Conservation (phyloP, 2,797 vertebrate species). For the Monodelphis domestica region DNA sequence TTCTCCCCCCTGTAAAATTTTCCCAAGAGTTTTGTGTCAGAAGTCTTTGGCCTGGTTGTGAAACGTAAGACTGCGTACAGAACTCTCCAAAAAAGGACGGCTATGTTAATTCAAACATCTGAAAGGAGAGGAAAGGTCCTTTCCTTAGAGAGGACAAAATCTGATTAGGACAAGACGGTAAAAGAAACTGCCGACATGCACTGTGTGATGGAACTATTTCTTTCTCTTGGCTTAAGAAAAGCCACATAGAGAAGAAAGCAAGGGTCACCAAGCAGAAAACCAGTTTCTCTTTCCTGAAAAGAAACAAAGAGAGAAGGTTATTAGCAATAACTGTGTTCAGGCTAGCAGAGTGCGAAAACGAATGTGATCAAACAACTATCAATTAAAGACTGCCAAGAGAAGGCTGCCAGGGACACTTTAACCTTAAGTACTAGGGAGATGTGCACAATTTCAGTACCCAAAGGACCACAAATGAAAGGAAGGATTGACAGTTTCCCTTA, state of each 20-base stretch:
- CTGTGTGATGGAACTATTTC: conserved; percentile 43
- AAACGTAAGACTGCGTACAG: background rate
- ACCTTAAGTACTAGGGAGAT: conserved; percentile 16
- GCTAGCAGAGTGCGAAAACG: conserved; percentile 43
- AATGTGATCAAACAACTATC: conserved; percentile 19
- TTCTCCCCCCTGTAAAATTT: conserved; percentile 18
- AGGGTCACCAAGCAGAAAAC: conserved; percentile 27
- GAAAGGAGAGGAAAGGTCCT: background rate
- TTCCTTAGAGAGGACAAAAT: conserved; percentile 21
- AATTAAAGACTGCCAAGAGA: conserved; percentile 30
- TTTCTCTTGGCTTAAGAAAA: conserved; percentile 57
- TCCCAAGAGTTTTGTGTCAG: conserved; percentile 26
- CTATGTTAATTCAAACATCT: conserved; percentile 2
- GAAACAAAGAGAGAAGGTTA: conserved; percentile 47
- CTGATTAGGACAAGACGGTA: conserved; percentile 39
- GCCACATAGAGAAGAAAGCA: conserved; percentile 2
- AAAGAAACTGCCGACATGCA: conserved; percentile 36
- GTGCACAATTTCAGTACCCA: background rate
- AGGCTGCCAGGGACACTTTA: background rate
- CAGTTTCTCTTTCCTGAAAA: conserved; percentile 59
- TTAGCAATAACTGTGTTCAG: conserved; percentile 15
- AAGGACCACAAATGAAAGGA: background rate
- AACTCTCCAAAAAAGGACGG: background rate
- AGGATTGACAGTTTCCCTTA: conserved; percentile 16
- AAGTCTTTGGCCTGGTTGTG: background rate